Conservation (phyloP, 1,140 invertebrate genomes). For the Tyrophagus putrescentiae region DNA sequence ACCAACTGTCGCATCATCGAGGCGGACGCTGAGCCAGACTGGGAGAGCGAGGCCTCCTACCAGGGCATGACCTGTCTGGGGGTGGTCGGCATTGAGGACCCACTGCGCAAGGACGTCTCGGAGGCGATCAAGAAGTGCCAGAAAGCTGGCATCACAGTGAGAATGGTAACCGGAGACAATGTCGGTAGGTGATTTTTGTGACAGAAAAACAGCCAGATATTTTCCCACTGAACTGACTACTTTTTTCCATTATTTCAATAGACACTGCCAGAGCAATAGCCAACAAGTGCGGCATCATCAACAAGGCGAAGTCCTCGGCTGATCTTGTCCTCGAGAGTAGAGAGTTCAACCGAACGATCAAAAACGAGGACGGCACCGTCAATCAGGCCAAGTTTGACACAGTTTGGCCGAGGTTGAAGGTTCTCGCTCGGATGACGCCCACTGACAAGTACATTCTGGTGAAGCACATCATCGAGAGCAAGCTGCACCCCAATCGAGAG, state of each 20-base stretch:
- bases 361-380: constrained; percentile 72
- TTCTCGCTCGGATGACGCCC: constrained; percentile 89
- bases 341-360: constrained; percentile 85
- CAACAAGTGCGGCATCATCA: constrained; percentile 88
- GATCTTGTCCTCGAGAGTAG: constrained; percentile 83
- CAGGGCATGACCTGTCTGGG: constrained; percentile 84
- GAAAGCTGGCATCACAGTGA: constrained; percentile 92
- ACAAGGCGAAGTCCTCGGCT: constrained; percentile 41
- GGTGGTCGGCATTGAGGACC: constrained; percentile 97
- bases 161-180: constrained; percentile 99
- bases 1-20: constrained; percentile 45
- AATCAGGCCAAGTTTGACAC: constrained; percentile 88
- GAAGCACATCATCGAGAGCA: constrained; percentile 97
- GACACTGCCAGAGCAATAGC: constrained; percentile 97
- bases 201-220: too few species aligned
- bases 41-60: constrained; percentile 90
- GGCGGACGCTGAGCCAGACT: constrained; percentile 76
- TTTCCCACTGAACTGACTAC: too few species aligned
- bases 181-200: too few species aligned
- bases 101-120: constrained; percentile 88
- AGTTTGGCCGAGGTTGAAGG: constrained; percentile 90
- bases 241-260: too few species aligned
- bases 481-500: constrained; percentile 69
- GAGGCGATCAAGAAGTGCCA: constrained; percentile 90
- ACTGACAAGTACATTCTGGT: constrained; percentile 97